Evolutionary conservation across 2,797 vertebrate genomes (phyloP).

Genomic region (Cygnus olor): DNA sequence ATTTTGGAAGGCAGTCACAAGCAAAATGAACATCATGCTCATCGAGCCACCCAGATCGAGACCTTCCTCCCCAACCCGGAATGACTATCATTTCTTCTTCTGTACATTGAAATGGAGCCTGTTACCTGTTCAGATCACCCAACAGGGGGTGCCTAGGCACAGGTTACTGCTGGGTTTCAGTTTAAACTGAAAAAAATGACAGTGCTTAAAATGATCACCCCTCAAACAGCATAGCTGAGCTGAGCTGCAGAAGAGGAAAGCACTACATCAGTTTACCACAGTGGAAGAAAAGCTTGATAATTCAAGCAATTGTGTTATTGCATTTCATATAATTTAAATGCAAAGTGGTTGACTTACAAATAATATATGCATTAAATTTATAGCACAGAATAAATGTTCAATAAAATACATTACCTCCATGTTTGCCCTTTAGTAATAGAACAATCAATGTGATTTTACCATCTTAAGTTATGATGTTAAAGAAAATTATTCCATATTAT

Average conservation of each 20-base stretch:
- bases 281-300: neutral
- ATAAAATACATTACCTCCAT: neutral
- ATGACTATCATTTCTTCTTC: too few relatives aligned
- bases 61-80: neutral
- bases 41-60: neutral
- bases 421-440: neutral
- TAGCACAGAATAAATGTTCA: neutral
- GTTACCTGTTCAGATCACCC: neutral
- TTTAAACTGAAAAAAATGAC: neutral
- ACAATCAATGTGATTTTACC: neutral
- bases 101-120: fast-evolving
- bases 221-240: neutral
- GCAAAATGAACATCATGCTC: neutral
- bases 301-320: neutral
- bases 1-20: neutral
- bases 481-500: neutral
- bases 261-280: neutral
- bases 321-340: neutral
- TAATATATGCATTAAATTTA: neutral
- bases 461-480: neutral
- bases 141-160: fast-evolving
- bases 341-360: neutral
- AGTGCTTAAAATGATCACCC: neutral
- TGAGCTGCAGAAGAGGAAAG: neutral
- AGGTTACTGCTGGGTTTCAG: neutral